Evolutionary conservation across 1,140 invertebrate species (phyloP), one percentile per base, ranked within the genome.

Genomic region (Sarcophaga peregrina): DNA sequence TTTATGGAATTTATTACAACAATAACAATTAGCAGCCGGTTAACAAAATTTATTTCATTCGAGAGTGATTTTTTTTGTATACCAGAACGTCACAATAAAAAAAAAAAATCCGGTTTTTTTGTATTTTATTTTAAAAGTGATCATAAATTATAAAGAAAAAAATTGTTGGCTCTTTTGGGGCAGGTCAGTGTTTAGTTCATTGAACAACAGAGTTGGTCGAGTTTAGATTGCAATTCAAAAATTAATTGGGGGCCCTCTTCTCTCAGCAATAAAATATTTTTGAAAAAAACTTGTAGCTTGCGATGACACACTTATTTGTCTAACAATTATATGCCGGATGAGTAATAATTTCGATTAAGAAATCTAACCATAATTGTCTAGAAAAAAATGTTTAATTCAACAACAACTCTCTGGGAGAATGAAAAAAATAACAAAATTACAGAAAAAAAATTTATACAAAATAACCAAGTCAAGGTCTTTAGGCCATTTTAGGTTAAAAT

Each of bases 401-500:
- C 25, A 37, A 37, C 25, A 37, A 37, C 4, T 37, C 25, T 37
- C 25, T 37, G 4, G 4, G 58, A 13, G 58, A 62, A 45, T 74
- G 15, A 45, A 74, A 74, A 74, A 73, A 73, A 62, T n/a, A 62
- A 7, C 15, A 62, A n/a, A 73, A 1, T 20, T 25, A 73, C 17
- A 73, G 5, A 10, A 45, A 74, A 74, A 37, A 74, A 37, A 62
- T 54, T 54, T 11, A 17, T 17, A 7, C 20, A 17, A 62, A 17
- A 62, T n/a, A 62, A 74, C 73, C 73, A 74, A 74, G 73, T 74
- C 73, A 74, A 74, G 73, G 73, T 74, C 73, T 74, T 15, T 73
- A 74, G 73, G 73, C 73, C 73, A 74, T 74, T 74, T 74, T 74
- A 74, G 73, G 45, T 74, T 74, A 15, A 74, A 45, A 58, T 58